Percentiles rank a stretch among this genome's conserved stretches.
Evolutionary conservation across 92 coral and sea anemone genomes (phyloP).

Genomic region (Desmophyllum pertusum): DNA sequence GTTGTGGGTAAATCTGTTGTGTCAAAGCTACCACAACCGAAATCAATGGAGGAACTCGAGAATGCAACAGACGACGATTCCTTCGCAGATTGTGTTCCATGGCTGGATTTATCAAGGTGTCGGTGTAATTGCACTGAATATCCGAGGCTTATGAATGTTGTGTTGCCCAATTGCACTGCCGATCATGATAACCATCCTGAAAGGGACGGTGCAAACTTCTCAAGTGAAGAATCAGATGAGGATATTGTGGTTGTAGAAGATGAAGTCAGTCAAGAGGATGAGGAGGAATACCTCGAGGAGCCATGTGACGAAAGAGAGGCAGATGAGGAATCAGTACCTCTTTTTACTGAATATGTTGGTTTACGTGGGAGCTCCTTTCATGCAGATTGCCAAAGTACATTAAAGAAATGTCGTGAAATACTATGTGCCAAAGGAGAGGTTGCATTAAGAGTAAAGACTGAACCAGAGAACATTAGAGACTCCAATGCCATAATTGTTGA

Average conservation of each 20-base stretch:
- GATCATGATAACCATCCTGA: too few relatives aligned
- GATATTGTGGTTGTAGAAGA: neutral
- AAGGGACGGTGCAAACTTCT: neutral
- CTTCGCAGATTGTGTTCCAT: neutral
- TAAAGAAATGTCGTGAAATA: neutral
- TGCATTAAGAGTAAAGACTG: neutral
- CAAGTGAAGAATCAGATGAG: neutral
- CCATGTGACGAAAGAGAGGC: neutral
- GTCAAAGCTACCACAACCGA: neutral
- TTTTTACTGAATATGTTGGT: neutral
- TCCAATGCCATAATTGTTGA: conserved; percentile 17
- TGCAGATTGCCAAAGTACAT: neutral
- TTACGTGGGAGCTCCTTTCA: neutral
- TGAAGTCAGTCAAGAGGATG: neutral
- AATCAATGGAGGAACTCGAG: neutral
- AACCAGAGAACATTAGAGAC: neutral
- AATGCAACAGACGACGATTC: neutral
- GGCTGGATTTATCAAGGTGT: neutral
- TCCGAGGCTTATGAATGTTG: neutral
- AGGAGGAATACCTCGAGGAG: neutral
- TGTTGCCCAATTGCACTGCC: neutral
- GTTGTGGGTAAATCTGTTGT: neutral
- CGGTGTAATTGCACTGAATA: neutral
- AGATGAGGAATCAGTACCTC: neutral
- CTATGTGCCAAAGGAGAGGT: neutral